These are phyloP conservation scores for Pyrrhosoma nymphula DNA, from an alignment of 2,888 invertebrate genomes.

Conservation along the genomic window DNA sequence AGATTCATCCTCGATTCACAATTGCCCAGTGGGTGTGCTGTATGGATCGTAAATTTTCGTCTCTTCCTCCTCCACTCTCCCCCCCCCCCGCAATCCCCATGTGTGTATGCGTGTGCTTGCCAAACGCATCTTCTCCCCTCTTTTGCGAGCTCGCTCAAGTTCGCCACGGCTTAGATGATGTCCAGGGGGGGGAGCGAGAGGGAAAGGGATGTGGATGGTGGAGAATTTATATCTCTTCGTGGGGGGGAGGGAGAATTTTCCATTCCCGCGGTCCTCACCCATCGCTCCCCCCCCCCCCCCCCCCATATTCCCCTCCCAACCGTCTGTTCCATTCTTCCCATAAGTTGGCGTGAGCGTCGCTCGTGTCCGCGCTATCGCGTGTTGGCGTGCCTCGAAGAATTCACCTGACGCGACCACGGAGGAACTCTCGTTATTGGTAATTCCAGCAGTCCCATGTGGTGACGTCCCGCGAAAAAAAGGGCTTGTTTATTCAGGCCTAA, in stretches of 20 bases:
- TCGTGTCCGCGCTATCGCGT: background rate
- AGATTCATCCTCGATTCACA: conserved; percentile 43
- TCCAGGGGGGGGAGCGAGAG: no score
- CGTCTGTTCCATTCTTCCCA: background rate
- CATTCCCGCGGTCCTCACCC: no score
- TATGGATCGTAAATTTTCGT: conserved; percentile 32
- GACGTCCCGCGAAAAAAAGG: background rate
- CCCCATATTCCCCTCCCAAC: background rate
- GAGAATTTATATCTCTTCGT: background rate
- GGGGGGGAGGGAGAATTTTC: background rate
- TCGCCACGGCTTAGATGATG: conserved; percentile 5
- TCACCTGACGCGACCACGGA: background rate
- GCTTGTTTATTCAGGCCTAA: no score
- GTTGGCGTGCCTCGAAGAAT: background rate
- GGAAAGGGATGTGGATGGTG: background rate
- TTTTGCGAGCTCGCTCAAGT: background rate
- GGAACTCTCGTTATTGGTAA: background rate
- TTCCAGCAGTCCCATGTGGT: background rate
- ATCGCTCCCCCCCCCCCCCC: no score
- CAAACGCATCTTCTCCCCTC: background rate
- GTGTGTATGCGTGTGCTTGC: background rate
- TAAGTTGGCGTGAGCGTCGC: background rate
- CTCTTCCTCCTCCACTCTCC: background rate
- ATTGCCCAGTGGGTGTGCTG: conserved; percentile 49
- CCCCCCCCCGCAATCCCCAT: background rate